Evolutionary conservation across 2,888 invertebrate species (phyloP).

Genomic region (Lochmaea capreae): DNA sequence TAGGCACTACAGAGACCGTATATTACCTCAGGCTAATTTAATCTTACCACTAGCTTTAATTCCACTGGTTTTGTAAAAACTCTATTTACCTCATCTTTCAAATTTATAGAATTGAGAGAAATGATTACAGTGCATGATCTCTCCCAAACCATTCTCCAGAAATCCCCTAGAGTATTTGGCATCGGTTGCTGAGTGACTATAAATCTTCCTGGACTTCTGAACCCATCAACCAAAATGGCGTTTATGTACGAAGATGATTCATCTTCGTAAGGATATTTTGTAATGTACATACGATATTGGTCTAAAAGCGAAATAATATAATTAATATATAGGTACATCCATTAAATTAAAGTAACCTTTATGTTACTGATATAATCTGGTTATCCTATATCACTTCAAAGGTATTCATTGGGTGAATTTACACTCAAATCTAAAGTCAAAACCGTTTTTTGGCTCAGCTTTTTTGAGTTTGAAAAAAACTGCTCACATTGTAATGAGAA

Average conservation of each 20-base stretch:
- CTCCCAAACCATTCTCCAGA: conserved; percentile 66
- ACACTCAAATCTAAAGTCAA: no score
- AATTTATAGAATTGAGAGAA: conserved; percentile 62
- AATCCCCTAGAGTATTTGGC: conserved; percentile 64
- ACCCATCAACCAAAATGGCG: conserved; percentile 64
- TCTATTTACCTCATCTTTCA: conserved; percentile 58
- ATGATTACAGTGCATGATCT: conserved; percentile 62
- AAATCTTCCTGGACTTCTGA: conserved; percentile 60
- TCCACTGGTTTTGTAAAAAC: not conserved
- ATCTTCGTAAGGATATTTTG: conserved; percentile 60
- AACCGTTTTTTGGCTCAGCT: no score
- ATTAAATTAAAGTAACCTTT: no score
- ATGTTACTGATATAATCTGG: no score
- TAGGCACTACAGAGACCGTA: no score
- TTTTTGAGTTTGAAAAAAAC: no score
- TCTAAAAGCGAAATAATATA: conserved; percentile 34
- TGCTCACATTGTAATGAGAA: no score
- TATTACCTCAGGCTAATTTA: no score
- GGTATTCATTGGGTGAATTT: no score
- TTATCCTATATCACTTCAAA: no score
- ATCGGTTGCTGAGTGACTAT: conserved; percentile 66
- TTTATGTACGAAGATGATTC: conserved; percentile 65
- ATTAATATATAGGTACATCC: conserved; percentile 4
- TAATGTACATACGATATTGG: conserved; percentile 58
- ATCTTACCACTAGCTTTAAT: not conserved